Percentiles rank a stretch among this genome's conserved stretches.
phyloP scores from a whole-genome alignment of 2,113 vertebrate genomes.

The Ia io region DNA sequence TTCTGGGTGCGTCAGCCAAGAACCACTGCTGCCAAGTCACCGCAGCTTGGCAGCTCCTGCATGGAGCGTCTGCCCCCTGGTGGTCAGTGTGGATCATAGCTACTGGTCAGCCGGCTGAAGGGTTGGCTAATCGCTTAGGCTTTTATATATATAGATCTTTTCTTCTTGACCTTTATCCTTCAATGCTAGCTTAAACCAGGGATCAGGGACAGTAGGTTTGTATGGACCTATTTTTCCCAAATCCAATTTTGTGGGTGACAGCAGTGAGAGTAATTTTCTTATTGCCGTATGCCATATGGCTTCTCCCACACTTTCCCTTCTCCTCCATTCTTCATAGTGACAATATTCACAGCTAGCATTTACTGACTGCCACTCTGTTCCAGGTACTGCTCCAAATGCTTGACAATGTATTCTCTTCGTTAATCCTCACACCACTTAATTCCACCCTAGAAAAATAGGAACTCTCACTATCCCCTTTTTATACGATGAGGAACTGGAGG shows the following conservation, averaged over 20 bases:
- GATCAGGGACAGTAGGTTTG: not conserved
- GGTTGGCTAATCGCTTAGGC: too few species aligned
- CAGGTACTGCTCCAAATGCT: not conserved
- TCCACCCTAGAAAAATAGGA: not conserved
- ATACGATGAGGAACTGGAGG: not conserved
- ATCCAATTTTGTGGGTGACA: not conserved
- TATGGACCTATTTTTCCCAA: not conserved
- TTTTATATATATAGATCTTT: not conserved
- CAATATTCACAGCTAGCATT: not conserved
- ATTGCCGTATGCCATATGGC: too few species aligned
- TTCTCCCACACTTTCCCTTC: not conserved
- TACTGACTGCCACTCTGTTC: not conserved
- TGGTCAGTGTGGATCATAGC: too few species aligned
- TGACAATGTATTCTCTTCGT: not conserved
- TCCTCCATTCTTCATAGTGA: not conserved
- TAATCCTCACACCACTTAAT: not conserved
- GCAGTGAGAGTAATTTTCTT: not conserved
- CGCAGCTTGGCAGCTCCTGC: too few species aligned
- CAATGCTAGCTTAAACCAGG: constrained; percentile 29
- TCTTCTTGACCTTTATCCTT: not conserved
- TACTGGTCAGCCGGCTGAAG: too few species aligned
- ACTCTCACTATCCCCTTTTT: not conserved
- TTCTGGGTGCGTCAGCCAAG: too few species aligned
- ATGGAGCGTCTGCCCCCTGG: too few species aligned
- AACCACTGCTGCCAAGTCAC: too few species aligned